Percentiles rank a stretch among this genome's conserved stretches.
These are phyloP conservation scores for Sylvia borin DNA, from an alignment of 2,797 vertebrate species.

Conservation along the genomic window DNA sequence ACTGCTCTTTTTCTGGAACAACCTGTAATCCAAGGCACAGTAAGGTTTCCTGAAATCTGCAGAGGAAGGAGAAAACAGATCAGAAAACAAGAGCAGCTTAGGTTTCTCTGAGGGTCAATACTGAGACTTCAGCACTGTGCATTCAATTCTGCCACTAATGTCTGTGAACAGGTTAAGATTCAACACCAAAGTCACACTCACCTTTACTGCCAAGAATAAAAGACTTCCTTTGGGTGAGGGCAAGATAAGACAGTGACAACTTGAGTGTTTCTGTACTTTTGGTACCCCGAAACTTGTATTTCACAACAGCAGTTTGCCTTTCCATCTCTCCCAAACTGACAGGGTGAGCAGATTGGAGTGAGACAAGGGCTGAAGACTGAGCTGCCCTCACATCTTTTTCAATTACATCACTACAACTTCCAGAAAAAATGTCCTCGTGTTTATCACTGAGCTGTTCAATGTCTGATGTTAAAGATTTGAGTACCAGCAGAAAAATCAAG, in stretches of 20 bases:
- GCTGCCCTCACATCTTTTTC: not conserved
- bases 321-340: not conserved
- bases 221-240: not conserved
- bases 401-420: not conserved
- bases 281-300: not conserved
- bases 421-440: not conserved
- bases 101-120: not conserved
- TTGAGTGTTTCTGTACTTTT: not conserved
- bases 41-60: constrained; percentile 89
- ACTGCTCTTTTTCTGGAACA: constrained; percentile 99
- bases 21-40: constrained; percentile 94
- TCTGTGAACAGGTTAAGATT: not conserved
- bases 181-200: not conserved
- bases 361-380: not conserved
- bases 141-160: not conserved
- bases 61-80: constrained; percentile 65
- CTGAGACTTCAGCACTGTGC: not conserved
- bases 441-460: not conserved
- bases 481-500: not conserved
- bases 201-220: not conserved
- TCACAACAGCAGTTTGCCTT: not conserved
- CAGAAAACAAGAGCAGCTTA: constrained; percentile 24
- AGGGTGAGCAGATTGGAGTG: not conserved
- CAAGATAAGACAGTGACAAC: accelerated
- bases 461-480: not conserved